Evolutionary conservation across 1,140 invertebrate species (phyloP), one percentile per base, ranked within the genome.

Genomic region (Drosophila jambulina): DNA sequence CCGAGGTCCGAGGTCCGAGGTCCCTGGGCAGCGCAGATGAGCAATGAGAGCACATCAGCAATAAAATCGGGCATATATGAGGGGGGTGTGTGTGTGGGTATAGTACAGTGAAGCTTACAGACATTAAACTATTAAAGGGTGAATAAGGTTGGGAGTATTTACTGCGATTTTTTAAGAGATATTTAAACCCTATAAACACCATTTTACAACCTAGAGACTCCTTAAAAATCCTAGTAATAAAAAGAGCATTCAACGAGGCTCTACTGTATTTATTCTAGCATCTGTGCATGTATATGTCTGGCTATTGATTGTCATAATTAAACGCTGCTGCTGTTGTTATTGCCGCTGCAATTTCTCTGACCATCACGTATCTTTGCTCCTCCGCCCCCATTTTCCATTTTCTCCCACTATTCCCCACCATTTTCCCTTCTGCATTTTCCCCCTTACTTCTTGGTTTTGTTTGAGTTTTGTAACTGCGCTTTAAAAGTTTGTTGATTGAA

Each of bases 221-320:
- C 8, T 1, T 21, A 15, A 29, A 43, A 58, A 13, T n/a, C 1
- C 2, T 4, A 5, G 4, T 43, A 21, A 29, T 21, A 29, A 29
- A 23, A 13, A 12, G 4, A 9, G 5, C 1, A 23, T 13, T 32
- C 42, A 25, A 19, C 3, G 10, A 45, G 23, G n/a, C 3, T 48
- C 1, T 15, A 71, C 69, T 71, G 42, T 70, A 58, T 48, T 38
- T 70, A 57, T 69, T 56, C 13, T n/a, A 42, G 59, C 48, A 63
- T 69, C 38, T 49, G 42, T 61, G 53, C 58, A 32, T 46, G 42
- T 45, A 15, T 80, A 34, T 80, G 64, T 78, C 38, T 67, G 68
- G 62, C 78, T 88, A 88, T 88, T 88, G 84, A 88, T 88, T 88
- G 84, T 90, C 84, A 88, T 88, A 88, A 88, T 88, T 88, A 88